These are phyloP conservation scores for Chirona hameri DNA, from an alignment of 2,888 invertebrate genomes.

Conservation along the genomic window DNA sequence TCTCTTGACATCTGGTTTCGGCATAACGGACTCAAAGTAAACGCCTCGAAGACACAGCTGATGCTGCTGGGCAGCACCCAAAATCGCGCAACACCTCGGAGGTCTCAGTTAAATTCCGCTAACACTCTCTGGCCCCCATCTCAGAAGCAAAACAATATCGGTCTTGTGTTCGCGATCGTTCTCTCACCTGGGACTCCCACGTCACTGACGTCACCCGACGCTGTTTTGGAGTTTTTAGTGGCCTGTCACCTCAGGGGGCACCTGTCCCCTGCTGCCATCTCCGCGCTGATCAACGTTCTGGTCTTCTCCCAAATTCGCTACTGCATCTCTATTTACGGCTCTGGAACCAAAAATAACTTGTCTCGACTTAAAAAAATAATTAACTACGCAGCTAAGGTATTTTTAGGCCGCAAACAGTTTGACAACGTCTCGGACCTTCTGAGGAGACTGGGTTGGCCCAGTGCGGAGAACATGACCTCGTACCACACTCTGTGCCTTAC, in stretches of 20 bases:
- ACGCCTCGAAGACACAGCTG: no score
- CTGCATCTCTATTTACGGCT: not conserved
- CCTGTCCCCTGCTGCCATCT: not conserved
- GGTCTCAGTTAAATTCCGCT: no score
- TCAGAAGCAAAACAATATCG: not conserved
- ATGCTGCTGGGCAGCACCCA: no score
- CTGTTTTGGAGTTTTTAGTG: not conserved
- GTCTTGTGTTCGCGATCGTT: not conserved
- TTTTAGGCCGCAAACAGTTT: not conserved
- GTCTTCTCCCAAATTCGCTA: not conserved
- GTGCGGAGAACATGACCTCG: not conserved
- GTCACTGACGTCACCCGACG: not conserved
- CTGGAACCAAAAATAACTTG: not conserved
- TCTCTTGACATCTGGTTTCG: no score
- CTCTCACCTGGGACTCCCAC: not conserved
- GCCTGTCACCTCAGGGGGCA: not conserved
- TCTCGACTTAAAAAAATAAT: not conserved
- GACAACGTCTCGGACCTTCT: not conserved
- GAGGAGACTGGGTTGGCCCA: not conserved
- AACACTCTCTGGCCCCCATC: not conserved
- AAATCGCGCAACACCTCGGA: no score
- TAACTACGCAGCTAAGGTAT: not conserved
- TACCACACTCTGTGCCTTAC: not conserved
- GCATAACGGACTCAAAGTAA: no score
- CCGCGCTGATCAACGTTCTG: not conserved